Evolutionary conservation across 1,140 invertebrate genomes (phyloP), one percentile per base, ranked within the genome.

Genomic region (Epicauta chinensis): DNA sequence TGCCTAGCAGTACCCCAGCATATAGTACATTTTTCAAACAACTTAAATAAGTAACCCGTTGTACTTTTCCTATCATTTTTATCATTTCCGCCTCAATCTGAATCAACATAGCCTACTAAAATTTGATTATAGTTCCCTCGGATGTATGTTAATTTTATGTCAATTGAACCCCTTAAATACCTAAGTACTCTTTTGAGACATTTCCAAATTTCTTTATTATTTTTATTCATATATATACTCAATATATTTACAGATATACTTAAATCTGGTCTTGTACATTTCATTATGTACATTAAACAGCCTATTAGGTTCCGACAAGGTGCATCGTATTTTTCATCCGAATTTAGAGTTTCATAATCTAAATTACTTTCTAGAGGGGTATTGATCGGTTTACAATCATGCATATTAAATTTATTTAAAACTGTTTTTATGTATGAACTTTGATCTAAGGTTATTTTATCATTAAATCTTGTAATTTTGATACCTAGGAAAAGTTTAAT

Each of bases 231-330:
- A 55, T 61, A 67, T 31, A 65, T 53, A 39, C 63, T 66, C 15
- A 66, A 50, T 14, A 68, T 61, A 56, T 59, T 67, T 34, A 69
- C 50, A 35, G 50, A 42, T 16, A 51, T 50, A 55, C 65, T 58
- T 41, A 70, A 55, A 39, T 68, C 65, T 3, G 65, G 63, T 5
- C 66, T 51, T 43, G 66, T 66, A 38, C 68, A 68, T 15, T 69
- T 31, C 64, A 66, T 66, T 11, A 59, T 36, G 39, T 66, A 68
- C 62, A 70, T 63, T 46, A 68, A 51, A 46, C 60, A 63, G 2
- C 66, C 66, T 29, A 67, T 62, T 29, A 67, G 49, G 42, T 61
- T 64, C 40, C 58, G 43, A 53, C 61, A 66, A 36, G 60, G 59
- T 30, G 55, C 59, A 7, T 63, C 51, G 52, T 47, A 63, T 35